A percentile compares a stretch with the other conserved stretches of the same genome.
Evolutionary conservation across 2,888 invertebrate genomes (phyloP).

Genomic region (Eupithecia dodoneata): DNA sequence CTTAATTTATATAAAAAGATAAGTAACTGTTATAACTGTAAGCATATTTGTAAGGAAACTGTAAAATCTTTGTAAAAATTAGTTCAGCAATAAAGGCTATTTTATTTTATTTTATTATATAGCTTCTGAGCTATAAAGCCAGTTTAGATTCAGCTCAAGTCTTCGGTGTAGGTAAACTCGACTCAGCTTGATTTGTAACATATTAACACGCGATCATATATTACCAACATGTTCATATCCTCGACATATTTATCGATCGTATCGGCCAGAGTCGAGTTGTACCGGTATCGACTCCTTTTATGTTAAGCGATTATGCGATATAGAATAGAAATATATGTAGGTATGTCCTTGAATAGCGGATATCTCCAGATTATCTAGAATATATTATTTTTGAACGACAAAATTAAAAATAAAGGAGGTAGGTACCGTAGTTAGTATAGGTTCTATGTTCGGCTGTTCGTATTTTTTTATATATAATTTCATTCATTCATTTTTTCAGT

Average conservation of each 20-base stretch:
- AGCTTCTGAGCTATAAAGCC: neutral
- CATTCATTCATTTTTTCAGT: no score
- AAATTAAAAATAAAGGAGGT: no score
- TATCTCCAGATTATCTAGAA: neutral
- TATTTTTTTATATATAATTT: no score
- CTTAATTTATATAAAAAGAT: no score
- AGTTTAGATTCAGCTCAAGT: neutral
- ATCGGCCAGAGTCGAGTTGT: neutral
- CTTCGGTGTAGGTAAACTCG: conserved; percentile 29
- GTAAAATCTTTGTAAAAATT: no score
- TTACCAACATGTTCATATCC: conserved; percentile 26
- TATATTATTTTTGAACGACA: neutral
- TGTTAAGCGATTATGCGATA: neutral
- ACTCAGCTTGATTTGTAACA: conserved; percentile 39
- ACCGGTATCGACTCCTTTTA: conserved; percentile 5
- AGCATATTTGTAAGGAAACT: no score
- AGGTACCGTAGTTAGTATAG: no score
- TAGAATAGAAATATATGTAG: neutral
- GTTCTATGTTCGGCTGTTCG: no score
- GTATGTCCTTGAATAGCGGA: neutral
- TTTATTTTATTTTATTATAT: no score
- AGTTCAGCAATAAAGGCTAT: no score
- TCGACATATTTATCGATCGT: conserved; percentile 15
- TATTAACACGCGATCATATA: conserved; percentile 42
- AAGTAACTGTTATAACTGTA: no score